Evolutionary conservation across 2,888 invertebrate species (phyloP).

Genomic region (Taenaris catops): DNA sequence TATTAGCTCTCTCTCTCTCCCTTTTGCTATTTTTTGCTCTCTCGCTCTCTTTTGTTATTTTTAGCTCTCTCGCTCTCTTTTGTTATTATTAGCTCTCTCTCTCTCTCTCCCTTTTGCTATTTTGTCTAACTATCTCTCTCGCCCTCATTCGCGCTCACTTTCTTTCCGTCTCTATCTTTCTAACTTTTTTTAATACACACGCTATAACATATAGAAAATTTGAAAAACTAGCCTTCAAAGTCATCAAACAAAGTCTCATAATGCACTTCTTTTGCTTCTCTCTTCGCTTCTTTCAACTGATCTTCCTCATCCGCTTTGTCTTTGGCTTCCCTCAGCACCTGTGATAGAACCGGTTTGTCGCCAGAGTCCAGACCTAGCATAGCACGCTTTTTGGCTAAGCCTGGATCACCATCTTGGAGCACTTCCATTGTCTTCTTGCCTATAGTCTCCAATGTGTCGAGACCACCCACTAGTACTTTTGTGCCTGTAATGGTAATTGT

Average conservation of each 20-base stretch:
- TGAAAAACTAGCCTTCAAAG: constrained; percentile 87
- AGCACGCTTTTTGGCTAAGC: constrained; percentile 88
- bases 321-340: constrained; percentile 84
- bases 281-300: constrained; percentile 63
- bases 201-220: no score
- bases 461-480: constrained; percentile 88
- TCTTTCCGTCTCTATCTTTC: no score
- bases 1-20: no score
- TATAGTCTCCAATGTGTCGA: constrained; percentile 94
- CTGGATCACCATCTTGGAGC: constrained; percentile 94
- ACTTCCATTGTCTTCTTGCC: constrained; percentile 98
- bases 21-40: no score
- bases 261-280: constrained; percentile 77
- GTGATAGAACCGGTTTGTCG: constrained; percentile 83
- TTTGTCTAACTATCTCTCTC: no score
- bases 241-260: constrained; percentile 93
- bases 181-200: no score
- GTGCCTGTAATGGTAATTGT: constrained; percentile 74
- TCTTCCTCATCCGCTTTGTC: constrained; percentile 83
- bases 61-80: no score
- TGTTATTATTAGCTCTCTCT: no score
- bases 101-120: no score
- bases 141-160: no score
- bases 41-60: no score
- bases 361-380: constrained; percentile 80